Evolutionary conservation across 2,888 invertebrate species (phyloP).

Genomic region (Chymomyza caudatula): DNA sequence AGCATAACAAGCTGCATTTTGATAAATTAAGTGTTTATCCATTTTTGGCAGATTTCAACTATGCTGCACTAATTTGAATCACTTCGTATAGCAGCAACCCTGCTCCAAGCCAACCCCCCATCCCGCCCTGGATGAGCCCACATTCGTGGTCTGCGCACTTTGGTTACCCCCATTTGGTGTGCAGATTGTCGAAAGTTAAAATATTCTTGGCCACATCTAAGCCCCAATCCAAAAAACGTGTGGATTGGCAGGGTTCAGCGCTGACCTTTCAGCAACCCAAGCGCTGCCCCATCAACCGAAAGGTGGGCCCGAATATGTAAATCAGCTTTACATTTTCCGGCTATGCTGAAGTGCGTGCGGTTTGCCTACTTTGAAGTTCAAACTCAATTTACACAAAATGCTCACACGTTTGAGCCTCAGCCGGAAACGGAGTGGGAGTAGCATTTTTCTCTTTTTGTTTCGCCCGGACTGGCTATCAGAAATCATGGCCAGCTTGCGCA

Average conservation of each 20-base stretch:
- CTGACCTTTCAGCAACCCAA: constrained; percentile 52
- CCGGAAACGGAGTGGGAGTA: neutral
- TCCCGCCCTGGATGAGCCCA: too few relatives aligned
- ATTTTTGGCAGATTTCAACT: constrained; percentile 39
- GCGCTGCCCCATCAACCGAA: neutral
- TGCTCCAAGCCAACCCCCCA: too few relatives aligned
- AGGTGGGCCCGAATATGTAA: constrained; percentile 52
- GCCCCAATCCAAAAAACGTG: neutral
- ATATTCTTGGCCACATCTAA: neutral
- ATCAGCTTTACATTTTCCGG: constrained; percentile 42
- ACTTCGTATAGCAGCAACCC: constrained; percentile 19
- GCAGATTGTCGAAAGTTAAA: neutral
- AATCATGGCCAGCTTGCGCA: constrained; percentile 32
- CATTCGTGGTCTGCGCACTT: constrained; percentile 4
- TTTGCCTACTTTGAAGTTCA: constrained; percentile 65
- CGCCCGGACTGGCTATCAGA: constrained; percentile 45
- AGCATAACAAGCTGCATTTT: constrained; percentile 72
- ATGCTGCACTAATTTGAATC: constrained; percentile 60
- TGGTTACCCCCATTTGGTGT: constrained; percentile 11
- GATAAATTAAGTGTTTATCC: constrained; percentile 77
- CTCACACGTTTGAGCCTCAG: constrained; percentile 64
- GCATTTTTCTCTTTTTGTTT: neutral
- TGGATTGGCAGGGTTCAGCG: constrained; percentile 16
- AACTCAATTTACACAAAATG: constrained; percentile 72
- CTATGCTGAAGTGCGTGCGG: constrained; percentile 62